phyloP scores from a whole-genome alignment of 2,113 vertebrate genomes.

The Myrmecobius fasciatus region DNA sequence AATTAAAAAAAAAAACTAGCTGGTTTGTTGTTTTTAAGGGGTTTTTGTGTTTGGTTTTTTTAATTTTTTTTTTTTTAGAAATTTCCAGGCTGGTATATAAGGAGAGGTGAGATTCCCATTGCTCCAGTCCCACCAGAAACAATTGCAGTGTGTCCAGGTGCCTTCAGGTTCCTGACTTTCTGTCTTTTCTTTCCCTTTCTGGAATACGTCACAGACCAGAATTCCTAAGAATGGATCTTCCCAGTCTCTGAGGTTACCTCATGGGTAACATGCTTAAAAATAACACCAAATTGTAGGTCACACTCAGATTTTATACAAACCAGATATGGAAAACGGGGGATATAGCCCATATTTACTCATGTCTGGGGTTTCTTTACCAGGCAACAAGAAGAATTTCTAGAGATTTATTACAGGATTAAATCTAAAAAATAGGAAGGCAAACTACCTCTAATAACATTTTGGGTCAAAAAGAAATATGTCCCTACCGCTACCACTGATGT shows the following conservation, averaged over 20 bases:
- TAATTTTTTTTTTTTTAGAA: background rate
- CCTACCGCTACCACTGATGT: background rate
- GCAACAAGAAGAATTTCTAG: slow-evolving; percentile 16
- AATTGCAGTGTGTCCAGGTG: background rate
- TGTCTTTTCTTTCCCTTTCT: background rate
- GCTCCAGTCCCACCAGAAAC: background rate
- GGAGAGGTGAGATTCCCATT: background rate
- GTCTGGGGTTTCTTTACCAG: slow-evolving; percentile 18
- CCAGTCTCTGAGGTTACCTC: background rate
- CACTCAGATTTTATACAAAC: background rate
- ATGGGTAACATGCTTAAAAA: background rate
- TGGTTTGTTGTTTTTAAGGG: background rate
- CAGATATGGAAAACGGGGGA: background rate
- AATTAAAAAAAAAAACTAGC: background rate
- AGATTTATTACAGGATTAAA: slow-evolving; percentile 32
- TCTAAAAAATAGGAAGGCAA: slow-evolving; percentile 11
- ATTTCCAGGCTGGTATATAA: background rate
- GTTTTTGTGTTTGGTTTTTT: no score
- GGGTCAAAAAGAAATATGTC: background rate
- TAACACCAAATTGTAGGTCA: background rate
- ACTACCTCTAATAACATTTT: slow-evolving; percentile 2
- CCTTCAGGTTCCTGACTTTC: background rate
- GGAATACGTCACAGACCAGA: background rate
- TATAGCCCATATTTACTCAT: background rate
- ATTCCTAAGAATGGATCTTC: background rate